A percentile compares a stretch with the other conserved stretches of the same genome.
phyloP scores from a whole-genome alignment of 2,888 invertebrate genomes.

The Drosophila paramelanica region DNA sequence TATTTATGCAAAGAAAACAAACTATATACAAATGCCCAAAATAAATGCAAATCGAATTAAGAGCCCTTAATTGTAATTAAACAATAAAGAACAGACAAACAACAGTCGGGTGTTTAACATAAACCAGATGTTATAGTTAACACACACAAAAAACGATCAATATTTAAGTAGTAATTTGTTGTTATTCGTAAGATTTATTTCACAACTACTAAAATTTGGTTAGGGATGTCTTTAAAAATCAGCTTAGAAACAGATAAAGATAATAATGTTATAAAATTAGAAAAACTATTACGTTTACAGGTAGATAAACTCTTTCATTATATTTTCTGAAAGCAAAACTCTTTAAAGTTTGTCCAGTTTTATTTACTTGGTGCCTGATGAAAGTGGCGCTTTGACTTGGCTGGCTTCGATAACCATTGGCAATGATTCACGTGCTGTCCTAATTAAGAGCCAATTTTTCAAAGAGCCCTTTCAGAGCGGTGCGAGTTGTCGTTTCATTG shows the following conservation, averaged over 20 bases:
- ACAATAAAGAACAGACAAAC: too few species aligned
- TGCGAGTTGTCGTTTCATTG: background rate
- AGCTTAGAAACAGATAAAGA: too few species aligned
- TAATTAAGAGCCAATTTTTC: conserved; percentile 47
- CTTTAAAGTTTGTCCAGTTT: background rate
- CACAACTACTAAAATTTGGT: too few species aligned
- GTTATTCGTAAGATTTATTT: too few species aligned
- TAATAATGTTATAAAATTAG: too few species aligned
- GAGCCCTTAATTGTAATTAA: too few species aligned
- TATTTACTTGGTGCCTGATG: background rate
- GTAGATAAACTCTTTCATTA: background rate
- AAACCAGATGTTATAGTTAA: too few species aligned
- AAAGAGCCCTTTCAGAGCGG: conserved; percentile 9
- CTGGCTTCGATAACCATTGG: conserved; percentile 29
- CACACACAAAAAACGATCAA: too few species aligned
- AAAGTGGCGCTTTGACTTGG: conserved; percentile 9
- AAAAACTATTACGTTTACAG: too few species aligned
- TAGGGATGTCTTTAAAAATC: too few species aligned
- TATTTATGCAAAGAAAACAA: background rate
- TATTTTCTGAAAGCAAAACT: background rate
- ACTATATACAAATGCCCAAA: background rate
- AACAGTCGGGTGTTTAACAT: background rate
- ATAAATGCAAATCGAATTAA: too few species aligned
- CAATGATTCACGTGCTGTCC: conserved; percentile 44
- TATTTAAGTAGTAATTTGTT: too few species aligned